phyloP scores from a whole-genome alignment of 2,888 invertebrate genomes.

The Notodonta dromedarius region DNA sequence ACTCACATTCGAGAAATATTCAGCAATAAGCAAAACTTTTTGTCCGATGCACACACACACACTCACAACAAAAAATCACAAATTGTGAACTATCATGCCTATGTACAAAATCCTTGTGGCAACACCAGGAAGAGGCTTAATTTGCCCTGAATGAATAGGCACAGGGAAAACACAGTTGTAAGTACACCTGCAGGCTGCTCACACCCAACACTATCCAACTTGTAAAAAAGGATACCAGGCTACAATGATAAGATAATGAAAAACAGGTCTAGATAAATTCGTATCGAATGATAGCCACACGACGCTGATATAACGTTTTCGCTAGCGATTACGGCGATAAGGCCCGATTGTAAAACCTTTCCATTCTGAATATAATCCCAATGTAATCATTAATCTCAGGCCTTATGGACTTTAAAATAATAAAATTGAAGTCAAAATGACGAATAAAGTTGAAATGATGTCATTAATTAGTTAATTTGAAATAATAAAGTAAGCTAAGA shows the following conservation, averaged over 20 bases:
- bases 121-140: conserved; percentile 10
- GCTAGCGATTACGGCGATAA: conserved; percentile 72
- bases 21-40: conserved; percentile 10
- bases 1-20: conserved; percentile 42
- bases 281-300: conserved; percentile 67
- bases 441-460: no score
- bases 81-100: conserved; percentile 23
- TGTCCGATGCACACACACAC: conserved; percentile 18
- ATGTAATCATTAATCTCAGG: no score
- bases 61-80: conserved; percentile 15
- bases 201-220: conserved; percentile 60
- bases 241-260: conserved; percentile 77
- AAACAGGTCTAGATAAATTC: conserved; percentile 83
- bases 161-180: conserved; percentile 21
- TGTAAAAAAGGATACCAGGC: conserved; percentile 73
- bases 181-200: conserved; percentile 34
- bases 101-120: conserved; percentile 11
- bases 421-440: no score
- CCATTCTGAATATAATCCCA: no score
- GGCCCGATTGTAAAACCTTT: conserved; percentile 54
- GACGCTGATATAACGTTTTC: conserved; percentile 63
- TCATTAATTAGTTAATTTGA: neutral
- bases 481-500: conserved; percentile 6
- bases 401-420: no score
- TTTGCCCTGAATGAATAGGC: conserved; percentile 15